Evolutionary conservation across 2,797 vertebrate species (phyloP), one percentile per base, ranked within the genome.

Genomic region (Synanceia verrucosa): DNA sequence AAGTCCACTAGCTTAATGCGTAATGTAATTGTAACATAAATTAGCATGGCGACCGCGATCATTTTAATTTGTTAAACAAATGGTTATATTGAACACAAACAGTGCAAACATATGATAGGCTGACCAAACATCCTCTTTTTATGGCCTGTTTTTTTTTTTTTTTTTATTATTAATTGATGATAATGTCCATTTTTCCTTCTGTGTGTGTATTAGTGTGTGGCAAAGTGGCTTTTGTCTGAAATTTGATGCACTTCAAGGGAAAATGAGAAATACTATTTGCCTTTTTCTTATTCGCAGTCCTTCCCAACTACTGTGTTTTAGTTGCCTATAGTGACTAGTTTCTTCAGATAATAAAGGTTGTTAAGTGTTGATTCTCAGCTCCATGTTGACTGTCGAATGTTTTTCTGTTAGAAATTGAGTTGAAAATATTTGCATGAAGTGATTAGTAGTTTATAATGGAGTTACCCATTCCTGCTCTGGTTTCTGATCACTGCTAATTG

Each of bases 121-220:
- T n/a, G n/a, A n/a, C n/a, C n/a, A n/a, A n/a, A n/a, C n/a, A n/a
- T n/a, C n/a, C n/a, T n/a, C n/a, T n/a, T n/a, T n/a, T n/a, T n/a
- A n/a, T n/a, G n/a, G n/a, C n/a, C n/a, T n/a, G n/a, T n/a, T n/a
- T n/a, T n/a, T n/a, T n/a, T n/a, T n/a, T n/a, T n/a, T n/a, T n/a
- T n/a, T n/a, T n/a, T n/a, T n/a, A n/a, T n/a, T n/a, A n/a, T n/a
- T n/a, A n/a, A n/a, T n/a, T n/a, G n/a, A n/a, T n/a, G n/a, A n/a
- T n/a, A n/a, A n/a, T n/a, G n/a, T n/a, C n/a, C n/a, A n/a, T n/a
- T 64, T 76, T 51, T 57, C 31, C 19, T 37, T 41, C 31, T 1
- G 12, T 52, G 75, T 66, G 51, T 51, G n/a, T n/a, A n/a, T n/a
- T n/a, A n/a, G n/a, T n/a, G n/a, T n/a, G n/a, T n/a, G n/a, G n/a